Base-by-base conservation (phyloP, 2,113 vertebrate genomes). In the Paratilapia polleni region DNA sequence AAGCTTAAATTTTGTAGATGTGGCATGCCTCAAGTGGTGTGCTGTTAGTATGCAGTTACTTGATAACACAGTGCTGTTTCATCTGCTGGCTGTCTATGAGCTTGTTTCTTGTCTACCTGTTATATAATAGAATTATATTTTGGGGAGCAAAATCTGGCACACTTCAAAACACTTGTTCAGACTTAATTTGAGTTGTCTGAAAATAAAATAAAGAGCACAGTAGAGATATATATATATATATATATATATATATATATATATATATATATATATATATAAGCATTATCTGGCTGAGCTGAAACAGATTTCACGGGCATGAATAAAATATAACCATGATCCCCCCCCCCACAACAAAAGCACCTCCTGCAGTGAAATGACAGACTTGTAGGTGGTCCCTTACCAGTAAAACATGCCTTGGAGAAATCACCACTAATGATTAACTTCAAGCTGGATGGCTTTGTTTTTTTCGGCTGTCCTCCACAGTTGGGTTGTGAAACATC, bases 401-500 rank as follows among this genome's bases (percentile, higher is more conserved):
- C 79, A 79, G 74, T 6, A 36, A 5, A 63, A 24, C 78, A 19
- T 3, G 14, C 14, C 34, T 77, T 1, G 11, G 36, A 89, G 56
- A 79, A 85, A 78, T 80, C 43, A 41, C 26, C 28, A 66, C 31
- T 60, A 85, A 89, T 91, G 12, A 89, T 93, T 88, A 89, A 87
- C 84, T 22, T 34, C 31, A 38, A 2, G 26, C 58, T 58, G 34
- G 58, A 79, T 8, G 43, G 28, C 52, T 78, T 68, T 85, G 43
- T 78, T 66, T 81, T 81, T 57, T 1, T 1, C 31, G 14, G 41
- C 78, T n/a, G 19, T n/a, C n/a, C 28, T 20, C 43, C 43, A 64
- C 6, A 12, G 43, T 28, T 19, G 3, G 78, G 61, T 70, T 73
- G 70, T 5, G 24, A 85, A 84, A 92, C 56, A 7, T 75, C 43